phyloP scores from a whole-genome alignment of 2,113 vertebrate genomes.

The Trochalopteron elliotii region DNA sequence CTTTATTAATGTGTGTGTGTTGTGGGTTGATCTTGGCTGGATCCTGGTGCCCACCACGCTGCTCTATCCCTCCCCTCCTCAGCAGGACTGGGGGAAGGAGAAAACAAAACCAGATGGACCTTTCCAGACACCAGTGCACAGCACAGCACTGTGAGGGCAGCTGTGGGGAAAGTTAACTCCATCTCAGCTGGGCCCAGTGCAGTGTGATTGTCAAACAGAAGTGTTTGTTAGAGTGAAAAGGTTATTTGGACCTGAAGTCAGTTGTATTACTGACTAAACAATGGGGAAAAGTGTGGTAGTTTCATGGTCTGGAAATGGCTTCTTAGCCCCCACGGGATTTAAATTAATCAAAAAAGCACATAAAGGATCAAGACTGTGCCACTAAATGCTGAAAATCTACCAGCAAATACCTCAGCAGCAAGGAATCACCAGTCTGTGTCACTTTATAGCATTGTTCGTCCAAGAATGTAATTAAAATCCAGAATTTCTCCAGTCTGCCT shows the following conservation, averaged over 20 bases:
- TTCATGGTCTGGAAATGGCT: neutral
- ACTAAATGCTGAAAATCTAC: neutral
- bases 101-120: neutral
- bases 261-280: neutral
- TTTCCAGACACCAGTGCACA: neutral
- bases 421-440: neutral
- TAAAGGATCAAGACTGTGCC: neutral
- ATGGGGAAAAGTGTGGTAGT: neutral
- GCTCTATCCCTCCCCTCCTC: accelerated
- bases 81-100: neutral
- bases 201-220: neutral
- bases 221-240: neutral
- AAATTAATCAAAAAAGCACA: neutral
- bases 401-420: neutral
- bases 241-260: neutral
- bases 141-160: neutral
- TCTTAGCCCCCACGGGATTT: neutral
- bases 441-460: neutral
- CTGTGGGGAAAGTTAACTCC: neutral
- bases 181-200: neutral
- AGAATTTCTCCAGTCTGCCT: neutral
- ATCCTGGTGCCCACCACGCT: neutral
- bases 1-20: neutral
- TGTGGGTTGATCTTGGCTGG: neutral
- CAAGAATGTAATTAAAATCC: neutral